Base-by-base conservation (phyloP, 2,888 invertebrate genomes). In the Drosophila prolongata region DNA sequence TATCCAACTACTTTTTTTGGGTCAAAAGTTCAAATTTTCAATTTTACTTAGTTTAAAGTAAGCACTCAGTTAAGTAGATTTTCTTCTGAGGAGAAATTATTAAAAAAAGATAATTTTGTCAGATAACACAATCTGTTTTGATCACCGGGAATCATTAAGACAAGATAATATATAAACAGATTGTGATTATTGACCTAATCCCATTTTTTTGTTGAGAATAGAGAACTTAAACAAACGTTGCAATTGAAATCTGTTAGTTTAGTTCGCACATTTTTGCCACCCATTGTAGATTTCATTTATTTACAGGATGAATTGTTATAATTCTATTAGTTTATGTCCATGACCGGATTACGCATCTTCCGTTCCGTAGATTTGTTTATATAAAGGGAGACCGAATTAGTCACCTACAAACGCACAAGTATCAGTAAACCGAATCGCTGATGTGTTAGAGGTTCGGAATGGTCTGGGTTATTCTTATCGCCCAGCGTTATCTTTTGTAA, bases 291-390 rank as follows among this genome's bases (percentile, higher is more conserved):
- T 49, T 60, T 24, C 19, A 61, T 47, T 49, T 42, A n/a, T 49
- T 43, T 46, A 8, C n/a, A 27, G 11, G 4, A 27, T 24, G n/a
- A 37, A 24, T 35, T 27, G 30, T n/a, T 14, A 57, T 60, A 64
- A 65, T 40, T 56, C 38, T 57, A 58, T 46, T 52, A 42, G 19
- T 71, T 10, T 6, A 19, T 34, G 74, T 64, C 80, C 69, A 46
- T 82, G 84, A 75, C 77, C 72, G 68, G 69, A 77, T 77, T 83
- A 69, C 53, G 52, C 66, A 77, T 60, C 58, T 55, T 54, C 46
- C 37, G 37, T 19, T 27, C 24, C 14, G 16, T 35, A 16, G 16
- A 49, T 19, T 35, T 16, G 38, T 5, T 19, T 50, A 34, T 34
- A 40, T 37, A 13, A 14, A 35, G 38, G 10, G 11, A 24, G 16